Percentiles rank a stretch among this genome's conserved stretches.
Conservation (phyloP, 92 coral and sea anemone species). For the Zoanthus gigantus region DNA sequence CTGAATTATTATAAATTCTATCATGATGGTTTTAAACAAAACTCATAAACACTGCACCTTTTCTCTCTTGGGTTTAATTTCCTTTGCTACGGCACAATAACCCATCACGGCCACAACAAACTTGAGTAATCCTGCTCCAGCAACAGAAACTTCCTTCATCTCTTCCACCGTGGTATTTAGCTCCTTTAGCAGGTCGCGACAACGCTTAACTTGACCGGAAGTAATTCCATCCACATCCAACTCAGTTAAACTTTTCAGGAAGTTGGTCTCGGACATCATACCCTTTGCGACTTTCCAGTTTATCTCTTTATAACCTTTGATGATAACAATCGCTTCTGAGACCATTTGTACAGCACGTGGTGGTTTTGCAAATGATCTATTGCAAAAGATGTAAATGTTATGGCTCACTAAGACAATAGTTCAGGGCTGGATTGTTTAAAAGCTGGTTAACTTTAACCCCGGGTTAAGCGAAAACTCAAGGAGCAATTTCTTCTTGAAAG, state of each 20-base stretch:
- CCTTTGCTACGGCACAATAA: conserved; percentile 97
- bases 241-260: conserved; percentile 93
- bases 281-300: conserved; percentile 98
- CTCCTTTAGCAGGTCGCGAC: conserved; percentile 91
- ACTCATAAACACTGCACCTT: conserved; percentile 67
- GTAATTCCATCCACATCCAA: conserved; percentile 98
- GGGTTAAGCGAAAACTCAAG: neutral
- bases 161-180: conserved; percentile 91
- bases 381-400: neutral
- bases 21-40: too few relatives aligned
- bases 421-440: too few relatives aligned
- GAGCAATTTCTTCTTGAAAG: neutral
- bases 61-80: conserved; percentile 98
- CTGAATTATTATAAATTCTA: too few relatives aligned
- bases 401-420: neutral
- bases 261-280: conserved; percentile 99
- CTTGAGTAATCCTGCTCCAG: conserved; percentile 96
- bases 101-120: conserved; percentile 97
- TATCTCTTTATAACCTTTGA: conserved; percentile 94
- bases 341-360: conserved; percentile 99
- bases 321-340: conserved; percentile 95
- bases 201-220: conserved; percentile 84
- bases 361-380: conserved; percentile 97
- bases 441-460: too few relatives aligned
- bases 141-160: conserved; percentile 93